Conservation (phyloP, 2,888 invertebrate species). For the Therioaphis trifolii region DNA sequence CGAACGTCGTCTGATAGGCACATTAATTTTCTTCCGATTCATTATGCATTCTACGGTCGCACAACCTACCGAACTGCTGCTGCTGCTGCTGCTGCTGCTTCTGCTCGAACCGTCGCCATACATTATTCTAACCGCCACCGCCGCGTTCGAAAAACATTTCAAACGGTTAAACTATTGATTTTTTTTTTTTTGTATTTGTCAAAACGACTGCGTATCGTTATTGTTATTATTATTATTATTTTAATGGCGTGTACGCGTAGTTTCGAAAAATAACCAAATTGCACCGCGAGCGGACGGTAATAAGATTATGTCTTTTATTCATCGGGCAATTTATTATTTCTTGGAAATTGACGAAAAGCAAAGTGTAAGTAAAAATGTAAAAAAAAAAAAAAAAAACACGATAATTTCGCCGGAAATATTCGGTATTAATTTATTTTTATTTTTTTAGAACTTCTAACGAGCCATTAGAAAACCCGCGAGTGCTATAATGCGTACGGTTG, state of each 20-base stretch:
- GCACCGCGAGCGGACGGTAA: background rate
- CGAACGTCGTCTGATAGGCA: no score
- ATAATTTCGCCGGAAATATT: background rate
- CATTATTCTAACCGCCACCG: no score
- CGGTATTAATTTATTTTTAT: background rate
- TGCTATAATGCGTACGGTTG: background rate
- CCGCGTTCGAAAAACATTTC: no score
- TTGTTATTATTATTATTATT: no score
- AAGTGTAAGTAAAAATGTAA: no score
- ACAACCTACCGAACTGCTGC: no score
- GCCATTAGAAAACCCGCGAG: background rate
- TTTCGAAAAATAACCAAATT: background rate
- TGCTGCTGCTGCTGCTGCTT: no score
- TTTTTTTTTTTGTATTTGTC: background rate
- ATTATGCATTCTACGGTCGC: no score
- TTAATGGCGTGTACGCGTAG: background rate
- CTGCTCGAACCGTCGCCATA: no score
- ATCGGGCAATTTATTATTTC: background rate
- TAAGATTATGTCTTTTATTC: background rate
- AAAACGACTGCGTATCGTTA: no score
- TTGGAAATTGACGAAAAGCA: background rate
- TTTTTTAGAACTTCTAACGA: background rate
- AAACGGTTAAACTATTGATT: background rate
- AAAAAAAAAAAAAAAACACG: background rate
- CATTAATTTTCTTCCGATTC: no score